phyloP scores from a whole-genome alignment of 2,888 invertebrate genomes.

The Cephus rjabovi region DNA sequence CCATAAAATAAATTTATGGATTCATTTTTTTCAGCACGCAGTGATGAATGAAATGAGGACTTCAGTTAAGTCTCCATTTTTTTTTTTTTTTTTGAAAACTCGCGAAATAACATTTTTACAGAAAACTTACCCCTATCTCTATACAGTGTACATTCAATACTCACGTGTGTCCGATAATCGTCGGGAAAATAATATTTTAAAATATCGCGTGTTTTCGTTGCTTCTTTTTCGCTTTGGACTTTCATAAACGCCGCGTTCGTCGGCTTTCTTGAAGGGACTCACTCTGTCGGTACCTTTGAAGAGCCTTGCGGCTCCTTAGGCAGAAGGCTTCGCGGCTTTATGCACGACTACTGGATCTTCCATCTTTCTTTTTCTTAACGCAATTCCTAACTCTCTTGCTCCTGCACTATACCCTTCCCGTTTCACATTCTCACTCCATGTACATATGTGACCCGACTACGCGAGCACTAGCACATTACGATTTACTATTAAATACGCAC shows the following conservation, averaged over 20 bases:
- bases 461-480: constrained; percentile 33
- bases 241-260: constrained; percentile 2
- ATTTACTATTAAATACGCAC: constrained; percentile 64
- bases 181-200: background rate
- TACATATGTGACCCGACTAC: background rate
- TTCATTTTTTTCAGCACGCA: too few relatives aligned
- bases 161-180: background rate
- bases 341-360: background rate
- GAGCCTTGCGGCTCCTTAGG: background rate
- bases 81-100: too few relatives aligned
- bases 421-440: background rate
- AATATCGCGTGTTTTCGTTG: background rate
- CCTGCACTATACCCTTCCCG: constrained; percentile 12
- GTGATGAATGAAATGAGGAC: too few relatives aligned
- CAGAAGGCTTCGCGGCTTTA: constrained; percentile 2
- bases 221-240: background rate
- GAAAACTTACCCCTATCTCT: background rate
- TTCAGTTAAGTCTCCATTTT: too few relatives aligned
- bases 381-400: background rate
- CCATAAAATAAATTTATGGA: too few relatives aligned
- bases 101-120: background rate
- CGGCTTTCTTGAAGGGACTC: background rate
- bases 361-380: background rate
- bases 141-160: background rate
- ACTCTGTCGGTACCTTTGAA: constrained; percentile 1